Conservation (phyloP, 2,888 invertebrate genomes). For the Smittia sp. region DNA sequence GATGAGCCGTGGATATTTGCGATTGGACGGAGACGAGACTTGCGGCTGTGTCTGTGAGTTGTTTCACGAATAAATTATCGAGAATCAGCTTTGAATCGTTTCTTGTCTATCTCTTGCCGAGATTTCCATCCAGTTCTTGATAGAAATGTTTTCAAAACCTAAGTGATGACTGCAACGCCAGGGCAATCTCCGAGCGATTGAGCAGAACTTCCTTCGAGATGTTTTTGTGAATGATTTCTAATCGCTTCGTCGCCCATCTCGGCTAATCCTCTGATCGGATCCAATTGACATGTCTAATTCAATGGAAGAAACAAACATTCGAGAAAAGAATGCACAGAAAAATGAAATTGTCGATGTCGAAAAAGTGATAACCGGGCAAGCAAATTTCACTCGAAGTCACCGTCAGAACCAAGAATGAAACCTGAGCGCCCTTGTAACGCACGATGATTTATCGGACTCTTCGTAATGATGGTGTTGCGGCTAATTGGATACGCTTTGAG, state of each 20-base stretch:
- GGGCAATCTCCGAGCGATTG: neutral
- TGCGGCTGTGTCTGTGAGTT: neutral
- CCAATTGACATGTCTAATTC: constrained; percentile 11
- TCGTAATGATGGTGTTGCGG: constrained; percentile 20
- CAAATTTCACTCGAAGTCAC: neutral
- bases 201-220: neutral
- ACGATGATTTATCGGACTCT: neutral
- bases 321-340: neutral
- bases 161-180: no score
- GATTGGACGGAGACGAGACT: neutral
- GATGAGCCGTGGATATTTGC: neutral
- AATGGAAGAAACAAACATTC: constrained; percentile 2
- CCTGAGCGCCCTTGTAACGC: neutral
- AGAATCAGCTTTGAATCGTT: neutral
- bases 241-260: neutral
- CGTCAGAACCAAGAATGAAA: neutral
- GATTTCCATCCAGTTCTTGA: no score
- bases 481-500: constrained; percentile 18
- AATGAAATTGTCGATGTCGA: neutral
- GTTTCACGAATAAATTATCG: neutral
- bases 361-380: neutral
- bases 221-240: neutral
- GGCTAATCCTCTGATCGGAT: constrained; percentile 14
- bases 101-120: no score
- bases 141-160: no score